These are phyloP conservation scores for Caenorhabditis inopinata DNA, from an alignment of 1,140 invertebrate genomes.

Conservation along the genomic window DNA sequence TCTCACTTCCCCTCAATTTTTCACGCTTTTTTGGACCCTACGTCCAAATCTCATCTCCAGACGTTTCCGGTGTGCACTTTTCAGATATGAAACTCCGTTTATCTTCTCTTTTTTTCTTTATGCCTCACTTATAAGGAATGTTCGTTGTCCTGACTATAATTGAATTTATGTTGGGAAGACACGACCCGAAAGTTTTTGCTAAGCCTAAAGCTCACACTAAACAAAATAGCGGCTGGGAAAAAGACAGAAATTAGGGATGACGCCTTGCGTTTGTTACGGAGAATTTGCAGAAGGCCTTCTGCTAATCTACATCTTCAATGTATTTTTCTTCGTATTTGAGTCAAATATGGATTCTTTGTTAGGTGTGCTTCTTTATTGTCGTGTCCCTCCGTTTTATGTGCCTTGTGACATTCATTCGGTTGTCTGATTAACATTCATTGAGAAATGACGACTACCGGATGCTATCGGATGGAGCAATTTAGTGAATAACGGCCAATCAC, in stretches of 20 bases:
- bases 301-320: background rate
- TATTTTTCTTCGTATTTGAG: background rate
- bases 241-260: constrained; percentile 18
- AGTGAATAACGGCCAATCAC: constrained; percentile 21
- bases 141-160: constrained; percentile 12
- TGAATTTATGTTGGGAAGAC: background rate
- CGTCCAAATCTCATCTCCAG: background rate
- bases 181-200: background rate
- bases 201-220: background rate
- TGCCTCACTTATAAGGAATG: constrained; percentile 8
- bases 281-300: background rate
- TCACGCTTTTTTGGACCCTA: constrained; percentile 17
- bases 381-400: too few relatives aligned
- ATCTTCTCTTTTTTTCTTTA: background rate
- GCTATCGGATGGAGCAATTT: constrained; percentile 1
- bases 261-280: background rate
- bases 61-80: constrained; percentile 25
- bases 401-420: too few relatives aligned
- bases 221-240: background rate
- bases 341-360: background rate
- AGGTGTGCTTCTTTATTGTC: background rate
- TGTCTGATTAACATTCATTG: background rate
- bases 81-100: background rate
- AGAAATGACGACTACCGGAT: background rate
- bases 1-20: background rate